Evolutionary conservation across 2,888 invertebrate species (phyloP).

Genomic region (Morinoia aosen): DNA sequence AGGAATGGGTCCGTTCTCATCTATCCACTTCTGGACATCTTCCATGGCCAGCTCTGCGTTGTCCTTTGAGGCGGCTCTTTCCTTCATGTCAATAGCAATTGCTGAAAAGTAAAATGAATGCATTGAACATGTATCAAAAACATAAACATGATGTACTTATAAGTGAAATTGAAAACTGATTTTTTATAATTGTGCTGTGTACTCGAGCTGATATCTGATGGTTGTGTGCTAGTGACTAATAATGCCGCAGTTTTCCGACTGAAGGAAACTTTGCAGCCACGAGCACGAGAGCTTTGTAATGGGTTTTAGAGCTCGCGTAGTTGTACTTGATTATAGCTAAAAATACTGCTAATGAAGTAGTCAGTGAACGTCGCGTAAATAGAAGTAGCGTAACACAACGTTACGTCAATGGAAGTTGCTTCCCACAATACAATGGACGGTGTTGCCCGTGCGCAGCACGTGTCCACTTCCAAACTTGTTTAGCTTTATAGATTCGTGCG

Average conservation of each 20-base stretch:
- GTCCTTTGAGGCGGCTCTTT: conserved; percentile 52
- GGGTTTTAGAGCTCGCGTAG: no score
- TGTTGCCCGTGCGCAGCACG: not conserved
- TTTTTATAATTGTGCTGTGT: no score
- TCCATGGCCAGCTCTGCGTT: conserved; percentile 69
- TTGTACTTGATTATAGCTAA: not conserved
- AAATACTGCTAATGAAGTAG: not conserved
- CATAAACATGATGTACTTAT: no score
- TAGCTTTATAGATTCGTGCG: not conserved
- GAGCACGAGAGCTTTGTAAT: not conserved
- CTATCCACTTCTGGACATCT: conserved; percentile 73
- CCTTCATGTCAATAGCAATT: conserved; percentile 59
- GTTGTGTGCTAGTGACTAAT: not conserved
- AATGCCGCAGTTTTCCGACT: not conserved
- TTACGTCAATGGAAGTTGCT: not conserved
- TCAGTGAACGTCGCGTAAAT: no score
- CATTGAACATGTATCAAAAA: no score
- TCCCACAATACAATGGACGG: not conserved
- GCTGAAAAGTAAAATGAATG: conserved; percentile 51
- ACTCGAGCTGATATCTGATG: not conserved
- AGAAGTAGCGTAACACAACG: not conserved
- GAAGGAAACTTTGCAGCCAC: not conserved
- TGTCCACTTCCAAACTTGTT: not conserved
- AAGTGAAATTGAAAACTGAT: not conserved
- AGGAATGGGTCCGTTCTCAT: conserved; percentile 72